Percentiles rank a stretch among this genome's conserved stretches.
These are phyloP conservation scores for Mesocricetus auratus DNA, from an alignment of 2,113 vertebrate species.

Conservation along the genomic window DNA sequence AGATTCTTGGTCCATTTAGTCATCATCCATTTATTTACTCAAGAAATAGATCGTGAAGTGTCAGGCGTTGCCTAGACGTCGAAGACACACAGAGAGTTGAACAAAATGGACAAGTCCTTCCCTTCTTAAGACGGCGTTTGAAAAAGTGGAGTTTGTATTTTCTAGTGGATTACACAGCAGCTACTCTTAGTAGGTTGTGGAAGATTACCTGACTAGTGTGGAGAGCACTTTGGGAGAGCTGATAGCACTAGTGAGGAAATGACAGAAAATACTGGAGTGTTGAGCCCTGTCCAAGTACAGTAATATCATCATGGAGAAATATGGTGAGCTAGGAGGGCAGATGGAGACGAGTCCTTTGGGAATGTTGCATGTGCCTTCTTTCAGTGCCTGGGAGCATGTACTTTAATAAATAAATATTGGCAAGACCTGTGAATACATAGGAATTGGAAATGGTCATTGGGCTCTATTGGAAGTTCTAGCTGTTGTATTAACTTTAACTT, in stretches of 20 bases:
- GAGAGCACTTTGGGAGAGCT: neutral
- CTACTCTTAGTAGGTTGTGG: neutral
- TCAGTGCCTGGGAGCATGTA: conserved; percentile 44
- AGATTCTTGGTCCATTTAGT: neutral
- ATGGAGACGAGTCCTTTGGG: conserved; percentile 33
- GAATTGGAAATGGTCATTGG: conserved; percentile 43
- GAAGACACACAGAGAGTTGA: neutral
- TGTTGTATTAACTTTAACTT: conserved; percentile 10
- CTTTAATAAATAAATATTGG: conserved; percentile 64
- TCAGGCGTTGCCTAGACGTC: neutral
- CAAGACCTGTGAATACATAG: conserved; percentile 38
- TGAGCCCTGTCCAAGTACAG: neutral
- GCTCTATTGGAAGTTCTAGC: conserved; percentile 31
- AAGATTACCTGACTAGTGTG: neutral
- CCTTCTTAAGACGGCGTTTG: neutral
- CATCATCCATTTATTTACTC: neutral
- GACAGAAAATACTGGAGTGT: neutral
- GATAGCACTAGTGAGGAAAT: neutral
- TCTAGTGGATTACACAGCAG: conserved; percentile 6
- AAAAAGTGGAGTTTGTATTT: conserved; percentile 55
- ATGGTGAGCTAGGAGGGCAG: neutral
- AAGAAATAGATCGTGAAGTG: neutral
- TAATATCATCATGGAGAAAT: neutral
- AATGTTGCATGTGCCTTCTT: conserved; percentile 44
- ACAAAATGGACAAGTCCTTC: neutral